A percentile compares a stretch with the other conserved stretches of the same genome.
phyloP scores from a whole-genome alignment of 2,797 vertebrate species.

The Calcarius lapponicus region DNA sequence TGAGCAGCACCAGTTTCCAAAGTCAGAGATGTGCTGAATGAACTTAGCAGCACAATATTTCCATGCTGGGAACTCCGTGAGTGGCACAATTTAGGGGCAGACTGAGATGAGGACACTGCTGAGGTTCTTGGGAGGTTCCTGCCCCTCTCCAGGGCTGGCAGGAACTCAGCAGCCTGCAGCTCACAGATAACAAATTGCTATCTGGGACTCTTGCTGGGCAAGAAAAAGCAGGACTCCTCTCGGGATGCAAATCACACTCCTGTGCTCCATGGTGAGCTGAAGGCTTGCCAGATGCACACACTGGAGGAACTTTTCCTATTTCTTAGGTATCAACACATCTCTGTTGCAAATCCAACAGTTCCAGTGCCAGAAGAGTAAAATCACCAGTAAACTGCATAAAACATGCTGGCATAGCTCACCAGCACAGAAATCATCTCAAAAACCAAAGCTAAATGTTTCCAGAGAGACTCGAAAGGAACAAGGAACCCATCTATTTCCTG shows the following conservation, averaged over 20 bases:
- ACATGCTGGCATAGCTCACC: not conserved
- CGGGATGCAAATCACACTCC: not conserved
- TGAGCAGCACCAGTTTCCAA: not conserved
- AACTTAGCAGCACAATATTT: not conserved
- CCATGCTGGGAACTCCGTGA: not conserved
- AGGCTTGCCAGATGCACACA: not conserved
- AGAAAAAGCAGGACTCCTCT: not conserved
- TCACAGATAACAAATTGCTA: not conserved
- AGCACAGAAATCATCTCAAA: not conserved
- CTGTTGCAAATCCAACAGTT: not conserved
- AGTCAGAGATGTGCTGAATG: not conserved
- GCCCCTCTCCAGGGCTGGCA: not conserved
- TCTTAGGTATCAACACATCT: not conserved
- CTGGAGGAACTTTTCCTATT: not conserved
- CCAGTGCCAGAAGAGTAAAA: not conserved
- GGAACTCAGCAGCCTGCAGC: not conserved
- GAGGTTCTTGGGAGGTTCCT: not conserved
- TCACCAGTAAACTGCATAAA: not conserved
- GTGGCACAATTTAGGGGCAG: accelerated
- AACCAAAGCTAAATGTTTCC: not conserved
- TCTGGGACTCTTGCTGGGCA: not conserved
- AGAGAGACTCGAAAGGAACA: not conserved
- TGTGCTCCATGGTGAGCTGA: not conserved
- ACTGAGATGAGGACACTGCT: not conserved
- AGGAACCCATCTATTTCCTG: not conserved